These are phyloP conservation scores for Chiroxiphia lanceolata DNA, from an alignment of 2,797 vertebrate species.

Conservation along the genomic window DNA sequence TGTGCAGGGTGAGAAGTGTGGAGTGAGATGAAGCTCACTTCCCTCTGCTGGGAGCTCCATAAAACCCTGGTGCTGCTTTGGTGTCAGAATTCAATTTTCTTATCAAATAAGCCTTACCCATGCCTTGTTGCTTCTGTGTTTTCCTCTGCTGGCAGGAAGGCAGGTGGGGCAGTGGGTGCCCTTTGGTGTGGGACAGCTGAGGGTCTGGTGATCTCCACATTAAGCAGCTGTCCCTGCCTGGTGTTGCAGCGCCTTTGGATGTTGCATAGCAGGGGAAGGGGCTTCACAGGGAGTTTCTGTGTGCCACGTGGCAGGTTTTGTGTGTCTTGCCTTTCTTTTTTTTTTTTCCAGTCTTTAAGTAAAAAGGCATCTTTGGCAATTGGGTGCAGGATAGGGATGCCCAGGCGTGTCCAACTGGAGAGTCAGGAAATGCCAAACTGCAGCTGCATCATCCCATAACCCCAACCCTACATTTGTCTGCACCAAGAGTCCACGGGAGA, in stretches of 20 bases:
- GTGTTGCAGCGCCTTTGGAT: background rate
- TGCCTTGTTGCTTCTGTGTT: background rate
- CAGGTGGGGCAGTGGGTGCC: background rate
- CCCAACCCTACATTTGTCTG: fast-evolving
- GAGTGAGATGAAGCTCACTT: background rate
- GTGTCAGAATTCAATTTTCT: background rate
- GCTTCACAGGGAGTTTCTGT: background rate
- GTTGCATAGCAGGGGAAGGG: background rate
- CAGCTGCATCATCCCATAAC: background rate
- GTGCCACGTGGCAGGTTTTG: background rate
- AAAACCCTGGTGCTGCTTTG: background rate
- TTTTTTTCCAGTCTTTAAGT: background rate
- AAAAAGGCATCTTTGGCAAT: background rate
- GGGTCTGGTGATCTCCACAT: background rate
- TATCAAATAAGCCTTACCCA: background rate
- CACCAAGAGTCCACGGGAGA: background rate
- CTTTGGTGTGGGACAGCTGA: fast-evolving
- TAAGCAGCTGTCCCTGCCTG: fast-evolving
- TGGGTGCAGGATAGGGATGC: background rate
- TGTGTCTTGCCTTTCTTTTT: background rate
- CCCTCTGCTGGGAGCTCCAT: fast-evolving
- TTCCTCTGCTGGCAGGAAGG: background rate
- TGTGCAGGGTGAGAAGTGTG: background rate
- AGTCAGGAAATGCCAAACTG: background rate
- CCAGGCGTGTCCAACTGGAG: background rate